Percentiles rank a stretch among this genome's conserved stretches.
Evolutionary conservation across 1,140 invertebrate genomes (phyloP).

Genomic region (Bombus fervidus): DNA sequence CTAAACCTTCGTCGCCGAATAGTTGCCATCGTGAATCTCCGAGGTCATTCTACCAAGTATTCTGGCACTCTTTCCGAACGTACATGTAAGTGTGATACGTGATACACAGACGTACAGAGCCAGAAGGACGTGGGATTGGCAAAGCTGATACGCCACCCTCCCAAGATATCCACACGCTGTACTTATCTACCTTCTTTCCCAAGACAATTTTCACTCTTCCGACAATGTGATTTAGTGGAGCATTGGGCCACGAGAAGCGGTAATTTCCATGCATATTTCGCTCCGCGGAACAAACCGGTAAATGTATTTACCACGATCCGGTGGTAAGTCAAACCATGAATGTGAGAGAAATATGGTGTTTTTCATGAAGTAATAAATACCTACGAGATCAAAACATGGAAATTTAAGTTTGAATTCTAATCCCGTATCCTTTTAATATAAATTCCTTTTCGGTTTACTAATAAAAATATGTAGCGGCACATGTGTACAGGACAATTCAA

Average conservation of each 20-base stretch:
- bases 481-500: too few relatives aligned
- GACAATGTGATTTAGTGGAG: conserved; percentile 64
- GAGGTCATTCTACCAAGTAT: conserved; percentile 51
- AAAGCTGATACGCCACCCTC: conserved; percentile 52
- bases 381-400: neutral
- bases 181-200: conserved; percentile 60
- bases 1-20: conserved; percentile 22
- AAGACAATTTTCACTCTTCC: conserved; percentile 70
- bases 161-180: conserved; percentile 45
- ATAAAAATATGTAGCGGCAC: too few relatives aligned
- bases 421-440: neutral
- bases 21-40: conserved; percentile 26
- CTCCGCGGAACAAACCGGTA: conserved; percentile 20
- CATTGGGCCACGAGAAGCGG: conserved; percentile 49
- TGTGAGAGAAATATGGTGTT: conserved; percentile 14
- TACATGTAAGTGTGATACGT: neutral
- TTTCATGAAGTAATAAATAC: neutral
- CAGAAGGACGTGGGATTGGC: conserved; percentile 37
- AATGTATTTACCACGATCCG: conserved; percentile 46
- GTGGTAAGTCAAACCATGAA: conserved; percentile 17
- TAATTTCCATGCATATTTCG: conserved; percentile 61
- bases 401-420: neutral
- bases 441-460: neutral
- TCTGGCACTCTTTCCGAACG: conserved; percentile 6
- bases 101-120: neutral